Evolutionary conservation across 2,797 vertebrate genomes (phyloP).

Genomic region (Melanotaenia boesemani): DNA sequence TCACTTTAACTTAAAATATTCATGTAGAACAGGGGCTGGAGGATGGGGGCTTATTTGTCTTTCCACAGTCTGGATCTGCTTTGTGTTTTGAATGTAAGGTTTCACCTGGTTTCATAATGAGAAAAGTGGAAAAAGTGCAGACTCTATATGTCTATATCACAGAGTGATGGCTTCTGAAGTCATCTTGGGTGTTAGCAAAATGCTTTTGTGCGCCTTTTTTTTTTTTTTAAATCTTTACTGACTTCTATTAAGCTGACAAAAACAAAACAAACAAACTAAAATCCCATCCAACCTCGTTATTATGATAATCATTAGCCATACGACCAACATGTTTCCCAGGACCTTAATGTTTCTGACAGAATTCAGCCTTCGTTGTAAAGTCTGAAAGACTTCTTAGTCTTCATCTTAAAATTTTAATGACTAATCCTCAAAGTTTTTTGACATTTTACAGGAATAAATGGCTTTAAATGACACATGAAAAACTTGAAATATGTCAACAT

Average conservation of each 20-base stretch:
- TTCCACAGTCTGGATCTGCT: background rate
- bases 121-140: background rate
- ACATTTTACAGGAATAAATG: background rate
- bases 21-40: conserved; percentile 8
- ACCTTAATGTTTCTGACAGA: background rate
- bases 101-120: conserved; percentile 9
- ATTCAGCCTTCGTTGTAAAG: background rate
- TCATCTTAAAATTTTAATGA: too few relatives aligned
- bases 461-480: background rate
- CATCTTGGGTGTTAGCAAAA: too few relatives aligned
- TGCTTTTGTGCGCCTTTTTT: too few relatives aligned
- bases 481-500: background rate
- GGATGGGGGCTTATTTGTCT: background rate
- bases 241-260: too few relatives aligned
- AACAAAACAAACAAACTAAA: too few relatives aligned
- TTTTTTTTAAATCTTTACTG: too few relatives aligned
- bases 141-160: background rate
- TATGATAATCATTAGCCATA: background rate
- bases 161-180: too few relatives aligned
- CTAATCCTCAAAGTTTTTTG: background rate
- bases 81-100: conserved; percentile 2
- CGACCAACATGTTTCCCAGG: background rate
- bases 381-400: background rate
- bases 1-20: conserved; percentile 17
- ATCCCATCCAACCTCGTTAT: too few relatives aligned